Evolutionary conservation across 2,888 invertebrate genomes (phyloP), one percentile per base, ranked within the genome.

Genomic region (Polia nebulosa): DNA sequence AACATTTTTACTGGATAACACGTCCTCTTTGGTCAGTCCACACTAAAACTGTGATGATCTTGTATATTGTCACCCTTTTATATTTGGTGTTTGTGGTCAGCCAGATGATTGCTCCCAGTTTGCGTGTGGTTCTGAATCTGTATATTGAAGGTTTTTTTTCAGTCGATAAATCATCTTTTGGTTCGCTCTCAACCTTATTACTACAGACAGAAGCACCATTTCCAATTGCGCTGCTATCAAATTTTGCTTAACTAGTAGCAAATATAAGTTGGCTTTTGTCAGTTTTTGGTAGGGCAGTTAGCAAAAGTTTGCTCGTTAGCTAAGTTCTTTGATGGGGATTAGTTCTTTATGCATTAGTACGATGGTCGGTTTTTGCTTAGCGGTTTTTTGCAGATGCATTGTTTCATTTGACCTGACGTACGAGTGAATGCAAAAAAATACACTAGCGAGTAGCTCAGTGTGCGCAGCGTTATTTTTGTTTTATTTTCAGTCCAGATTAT

Each of bases 51-150:
- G 83, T 90, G 90, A 81, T 84, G 75, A 80, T 82, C 76, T 78
- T 71, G 77, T 82, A 82, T 82, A 79, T 83, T 85, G 86, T 83
- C 81, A 88, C 87, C 90, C 90, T 90, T 93, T 92, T 93, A 93
- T 93, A 92, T 92, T 91, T 89, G 83, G 78, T 85, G 82, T 84
- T 83, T 89, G 91, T 90, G 92, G 91, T 92, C 86, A 80, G 80
- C 47, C 41, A 88, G 81, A 86, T 89, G 90, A 91, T 90, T 91
- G 86, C 89, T 89, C 89, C 90, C 83, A 84, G 85, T 74, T 80
- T 79, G 81, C 78, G 82, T 80, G 80, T 86, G 84, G 83, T 86
- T 88, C 88, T 85, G 81, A 88, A 82, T 88, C 78, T 71, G 78
- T 83, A 75, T 83, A 72, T 71, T 53, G 71, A 75, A 66, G 81